These are phyloP conservation scores for Chionodraco myersi DNA, from an alignment of 2,113 vertebrate species.

Conservation along the genomic window DNA sequence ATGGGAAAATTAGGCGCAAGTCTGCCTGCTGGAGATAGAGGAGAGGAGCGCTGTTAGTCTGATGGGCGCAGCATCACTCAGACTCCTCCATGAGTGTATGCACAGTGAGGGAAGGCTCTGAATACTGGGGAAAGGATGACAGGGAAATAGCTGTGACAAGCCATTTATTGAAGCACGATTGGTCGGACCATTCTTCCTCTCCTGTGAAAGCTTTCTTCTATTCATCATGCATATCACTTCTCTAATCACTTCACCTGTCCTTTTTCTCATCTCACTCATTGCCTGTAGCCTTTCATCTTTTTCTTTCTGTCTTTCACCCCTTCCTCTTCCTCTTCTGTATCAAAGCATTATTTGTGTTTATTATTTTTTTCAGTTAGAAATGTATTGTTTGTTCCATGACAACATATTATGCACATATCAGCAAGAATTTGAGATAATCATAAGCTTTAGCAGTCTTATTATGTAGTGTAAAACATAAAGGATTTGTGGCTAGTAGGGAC, in stretches of 20 bases:
- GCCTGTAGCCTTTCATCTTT: not conserved
- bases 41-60: constrained; percentile 29
- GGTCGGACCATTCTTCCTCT: not conserved
- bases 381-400: no score
- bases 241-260: constrained; percentile 3
- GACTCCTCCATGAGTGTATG: constrained; percentile 53
- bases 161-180: constrained; percentile 52
- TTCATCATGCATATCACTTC: constrained; percentile 2
- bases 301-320: not conserved
- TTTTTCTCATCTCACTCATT: not conserved
- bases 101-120: constrained; percentile 18
- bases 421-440: no score
- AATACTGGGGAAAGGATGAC: constrained; percentile 13
- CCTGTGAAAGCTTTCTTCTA: not conserved
- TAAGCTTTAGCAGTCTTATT: not conserved
- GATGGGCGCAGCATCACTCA: constrained; percentile 49
- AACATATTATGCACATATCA: no score
- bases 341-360: not conserved
- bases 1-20: constrained; percentile 77
- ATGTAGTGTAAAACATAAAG: not conserved
- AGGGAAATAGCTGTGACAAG: constrained; percentile 46
- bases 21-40: constrained; percentile 58
- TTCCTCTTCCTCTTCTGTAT: not conserved
- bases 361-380: no score
- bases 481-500: not conserved